A percentile compares a stretch with the other conserved stretches of the same genome.
Evolutionary conservation across 2,113 vertebrate genomes (phyloP).

Genomic region (Crotalus helleri): DNA sequence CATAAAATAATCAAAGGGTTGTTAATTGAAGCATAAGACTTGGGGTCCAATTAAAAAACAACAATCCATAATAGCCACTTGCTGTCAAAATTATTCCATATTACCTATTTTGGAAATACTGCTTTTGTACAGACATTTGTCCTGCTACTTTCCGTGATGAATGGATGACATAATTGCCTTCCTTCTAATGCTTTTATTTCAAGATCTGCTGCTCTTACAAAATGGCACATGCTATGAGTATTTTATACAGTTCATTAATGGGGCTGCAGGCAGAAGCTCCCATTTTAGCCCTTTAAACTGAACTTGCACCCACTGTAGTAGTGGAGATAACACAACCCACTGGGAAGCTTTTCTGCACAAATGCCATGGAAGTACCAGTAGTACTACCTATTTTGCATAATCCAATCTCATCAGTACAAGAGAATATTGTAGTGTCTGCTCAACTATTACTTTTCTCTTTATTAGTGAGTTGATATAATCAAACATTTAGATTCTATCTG

Average conservation of each 20-base stretch:
- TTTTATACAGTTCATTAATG: background rate
- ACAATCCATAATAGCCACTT: background rate
- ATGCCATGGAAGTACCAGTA: background rate
- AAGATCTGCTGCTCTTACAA: background rate
- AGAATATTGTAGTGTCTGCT: background rate
- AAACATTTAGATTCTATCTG: background rate
- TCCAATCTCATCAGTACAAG: background rate
- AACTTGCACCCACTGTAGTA: background rate
- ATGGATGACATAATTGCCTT: background rate
- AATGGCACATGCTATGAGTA: background rate
- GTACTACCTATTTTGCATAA: background rate
- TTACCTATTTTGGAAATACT: background rate
- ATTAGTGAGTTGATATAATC: background rate
- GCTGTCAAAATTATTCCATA: background rate
- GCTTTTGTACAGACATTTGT: background rate
- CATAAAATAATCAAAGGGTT: background rate
- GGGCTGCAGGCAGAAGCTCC: background rate
- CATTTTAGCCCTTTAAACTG: background rate
- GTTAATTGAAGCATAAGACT: background rate
- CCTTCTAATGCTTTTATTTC: background rate
- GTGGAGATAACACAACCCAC: background rate
- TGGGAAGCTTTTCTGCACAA: background rate
- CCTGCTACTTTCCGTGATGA: background rate
- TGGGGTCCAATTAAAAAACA: background rate
- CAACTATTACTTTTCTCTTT: background rate